Evolutionary conservation across 2,888 invertebrate genomes (phyloP).

Genomic region (Hemistola chrysoprasaria): DNA sequence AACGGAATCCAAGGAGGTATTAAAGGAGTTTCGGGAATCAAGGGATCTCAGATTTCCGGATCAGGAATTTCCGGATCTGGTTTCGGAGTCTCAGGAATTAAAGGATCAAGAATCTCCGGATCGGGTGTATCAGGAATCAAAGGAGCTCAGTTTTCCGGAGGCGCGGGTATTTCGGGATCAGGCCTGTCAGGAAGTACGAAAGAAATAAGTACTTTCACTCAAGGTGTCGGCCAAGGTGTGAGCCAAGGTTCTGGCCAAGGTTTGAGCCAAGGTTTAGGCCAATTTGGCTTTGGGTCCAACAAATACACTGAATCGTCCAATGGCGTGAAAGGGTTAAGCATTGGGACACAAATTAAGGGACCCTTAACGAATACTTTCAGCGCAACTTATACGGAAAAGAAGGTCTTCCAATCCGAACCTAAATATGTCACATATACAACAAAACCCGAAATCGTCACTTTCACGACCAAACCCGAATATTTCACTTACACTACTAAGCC

Average conservation of each 20-base stretch:
- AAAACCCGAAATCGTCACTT: conserved; percentile 58
- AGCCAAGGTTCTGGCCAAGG: conserved; percentile 2
- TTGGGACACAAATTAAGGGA: conserved; percentile 48
- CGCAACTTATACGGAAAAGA: conserved; percentile 62
- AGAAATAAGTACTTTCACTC: conserved; percentile 11
- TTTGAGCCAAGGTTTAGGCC: conserved; percentile 14
- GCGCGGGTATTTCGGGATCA: conserved; percentile 26
- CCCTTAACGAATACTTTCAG: conserved; percentile 62
- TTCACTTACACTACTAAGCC: conserved; percentile 61
- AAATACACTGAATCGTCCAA: conserved; percentile 37
- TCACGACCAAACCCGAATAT: conserved; percentile 58
- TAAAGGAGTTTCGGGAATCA: conserved; percentile 24
- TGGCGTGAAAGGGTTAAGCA: conserved; percentile 34
- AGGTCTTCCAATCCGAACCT: conserved; percentile 62
- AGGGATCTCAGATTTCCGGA: conserved; percentile 21
- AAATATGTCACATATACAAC: conserved; percentile 57
- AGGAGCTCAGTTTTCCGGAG: conserved; percentile 28
- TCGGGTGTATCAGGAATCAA: conserved; percentile 21
- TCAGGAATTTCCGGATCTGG: too few species aligned
- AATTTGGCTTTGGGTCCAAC: conserved; percentile 33
- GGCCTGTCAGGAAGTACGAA: conserved; percentile 10
- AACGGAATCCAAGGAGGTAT: conserved; percentile 29
- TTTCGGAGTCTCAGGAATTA: too few species aligned
- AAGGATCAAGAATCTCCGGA: too few species aligned
- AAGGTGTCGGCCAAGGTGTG: conserved; percentile 2